These are phyloP conservation scores for Lepus europaeus DNA, from an alignment of 2,113 vertebrate genomes.

Conservation along the genomic window DNA sequence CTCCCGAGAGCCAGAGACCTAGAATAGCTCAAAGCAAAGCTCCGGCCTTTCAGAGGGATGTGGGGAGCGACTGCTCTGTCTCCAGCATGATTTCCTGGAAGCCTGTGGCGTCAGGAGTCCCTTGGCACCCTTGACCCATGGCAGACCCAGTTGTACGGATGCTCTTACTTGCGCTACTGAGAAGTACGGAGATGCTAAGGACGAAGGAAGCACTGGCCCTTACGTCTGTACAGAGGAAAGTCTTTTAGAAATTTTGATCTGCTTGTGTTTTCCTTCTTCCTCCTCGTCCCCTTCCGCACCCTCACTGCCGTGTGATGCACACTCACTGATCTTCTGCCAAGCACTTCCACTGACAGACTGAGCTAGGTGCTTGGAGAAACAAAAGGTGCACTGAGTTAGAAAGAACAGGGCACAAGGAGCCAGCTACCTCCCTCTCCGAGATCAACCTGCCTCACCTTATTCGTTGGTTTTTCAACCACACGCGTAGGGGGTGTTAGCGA, in stretches of 20 bases:
- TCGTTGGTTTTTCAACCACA: neutral
- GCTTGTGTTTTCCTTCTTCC: neutral
- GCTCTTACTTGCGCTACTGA: neutral
- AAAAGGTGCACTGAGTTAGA: neutral
- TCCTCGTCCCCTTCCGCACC: neutral
- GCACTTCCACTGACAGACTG: neutral
- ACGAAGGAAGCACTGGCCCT: neutral
- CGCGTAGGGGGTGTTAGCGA: neutral
- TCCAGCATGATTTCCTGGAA: conserved; percentile 55
- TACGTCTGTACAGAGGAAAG: neutral
- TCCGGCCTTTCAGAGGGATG: conserved; percentile 26
- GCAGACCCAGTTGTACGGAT: neutral
- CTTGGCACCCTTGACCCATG: neutral
- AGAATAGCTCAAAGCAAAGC: conserved; percentile 55
- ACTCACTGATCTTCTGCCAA: neutral
- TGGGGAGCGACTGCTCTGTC: neutral
- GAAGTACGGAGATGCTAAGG: neutral
- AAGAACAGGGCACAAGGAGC: neutral
- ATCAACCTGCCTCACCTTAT: neutral
- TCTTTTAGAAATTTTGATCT: neutral
- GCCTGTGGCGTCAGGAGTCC: neutral
- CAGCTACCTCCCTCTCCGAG: neutral
- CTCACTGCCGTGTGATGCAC: neutral
- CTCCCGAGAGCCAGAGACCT: conserved; percentile 42
- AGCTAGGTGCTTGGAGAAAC: conserved; percentile 23